Conservation (phyloP, 2,888 invertebrate species). For the Drosophila emarginata region DNA sequence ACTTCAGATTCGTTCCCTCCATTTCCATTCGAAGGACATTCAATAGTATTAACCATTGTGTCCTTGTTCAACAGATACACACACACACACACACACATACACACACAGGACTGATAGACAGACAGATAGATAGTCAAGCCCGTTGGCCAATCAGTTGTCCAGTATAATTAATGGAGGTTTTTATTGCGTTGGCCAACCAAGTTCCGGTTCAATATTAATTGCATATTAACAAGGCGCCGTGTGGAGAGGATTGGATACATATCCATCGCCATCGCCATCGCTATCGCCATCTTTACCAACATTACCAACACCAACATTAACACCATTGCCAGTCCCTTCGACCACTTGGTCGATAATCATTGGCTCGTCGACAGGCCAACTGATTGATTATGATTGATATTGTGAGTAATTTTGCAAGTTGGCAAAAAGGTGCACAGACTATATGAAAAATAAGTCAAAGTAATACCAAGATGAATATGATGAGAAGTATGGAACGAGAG, state of each 20-base stretch:
- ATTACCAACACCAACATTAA: not conserved
- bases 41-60: constrained; percentile 1
- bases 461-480: constrained; percentile 1
- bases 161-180: constrained; percentile 26
- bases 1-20: not conserved
- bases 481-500: not conserved
- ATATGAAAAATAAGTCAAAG: constrained; percentile 5
- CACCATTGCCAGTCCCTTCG: not conserved
- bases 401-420: constrained; percentile 21
- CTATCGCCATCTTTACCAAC: not conserved
- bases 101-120: not conserved
- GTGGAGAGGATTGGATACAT: constrained; percentile 10
- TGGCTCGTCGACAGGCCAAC: constrained; percentile 19
- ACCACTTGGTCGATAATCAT: constrained; percentile 17
- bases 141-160: constrained; percentile 13
- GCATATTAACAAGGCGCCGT: constrained; percentile 25
- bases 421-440: constrained; percentile 8
- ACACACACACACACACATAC: not conserved
- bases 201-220: constrained; percentile 28
- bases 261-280: not conserved
- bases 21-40: constrained; percentile 4
- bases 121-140: not conserved
- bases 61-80: not conserved
- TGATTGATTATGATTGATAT: constrained; percentile 33
- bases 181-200: constrained; percentile 20